Evolutionary conservation across 2,888 invertebrate genomes (phyloP).

Genomic region (Mimumesa dahlbomi): DNA sequence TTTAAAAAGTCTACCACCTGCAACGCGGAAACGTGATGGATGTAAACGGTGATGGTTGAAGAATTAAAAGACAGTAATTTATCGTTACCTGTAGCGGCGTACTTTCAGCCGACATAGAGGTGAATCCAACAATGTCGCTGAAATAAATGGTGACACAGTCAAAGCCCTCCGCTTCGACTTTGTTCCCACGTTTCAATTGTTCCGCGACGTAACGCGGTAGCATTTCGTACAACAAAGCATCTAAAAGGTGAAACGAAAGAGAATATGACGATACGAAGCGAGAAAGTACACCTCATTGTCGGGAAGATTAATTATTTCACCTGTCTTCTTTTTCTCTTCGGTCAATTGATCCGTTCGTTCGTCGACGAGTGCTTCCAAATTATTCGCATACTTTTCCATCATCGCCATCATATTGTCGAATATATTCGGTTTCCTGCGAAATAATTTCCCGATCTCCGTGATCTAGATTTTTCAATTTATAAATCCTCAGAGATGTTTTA

Average conservation of each 20-base stretch:
- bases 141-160: constrained; percentile 97
- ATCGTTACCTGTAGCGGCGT: constrained; percentile 89
- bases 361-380: constrained; percentile 95
- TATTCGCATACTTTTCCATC: constrained; percentile 98
- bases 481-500: no score
- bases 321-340: constrained; percentile 98
- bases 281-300: no score
- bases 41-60: no score
- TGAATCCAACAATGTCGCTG: constrained; percentile 97
- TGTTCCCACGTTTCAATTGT: constrained; percentile 93
- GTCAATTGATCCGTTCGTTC: constrained; percentile 96
- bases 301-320: no score
- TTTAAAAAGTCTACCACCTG: constrained; percentile 96
- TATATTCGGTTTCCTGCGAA: constrained; percentile 93
- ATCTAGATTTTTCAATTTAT: background rate
- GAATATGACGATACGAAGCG: background rate
- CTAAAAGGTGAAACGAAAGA: constrained; percentile 79
- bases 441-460: no score
- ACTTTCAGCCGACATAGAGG: constrained; percentile 95
- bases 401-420: constrained; percentile 99
- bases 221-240: constrained; percentile 93
- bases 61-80: no score
- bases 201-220: constrained; percentile 95
- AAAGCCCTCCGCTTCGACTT: constrained; percentile 94
- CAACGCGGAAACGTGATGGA: no score